Percentiles rank a stretch among this genome's conserved stretches.
Conservation (phyloP, 2,113 vertebrate species). For the Melierax canorus region DNA sequence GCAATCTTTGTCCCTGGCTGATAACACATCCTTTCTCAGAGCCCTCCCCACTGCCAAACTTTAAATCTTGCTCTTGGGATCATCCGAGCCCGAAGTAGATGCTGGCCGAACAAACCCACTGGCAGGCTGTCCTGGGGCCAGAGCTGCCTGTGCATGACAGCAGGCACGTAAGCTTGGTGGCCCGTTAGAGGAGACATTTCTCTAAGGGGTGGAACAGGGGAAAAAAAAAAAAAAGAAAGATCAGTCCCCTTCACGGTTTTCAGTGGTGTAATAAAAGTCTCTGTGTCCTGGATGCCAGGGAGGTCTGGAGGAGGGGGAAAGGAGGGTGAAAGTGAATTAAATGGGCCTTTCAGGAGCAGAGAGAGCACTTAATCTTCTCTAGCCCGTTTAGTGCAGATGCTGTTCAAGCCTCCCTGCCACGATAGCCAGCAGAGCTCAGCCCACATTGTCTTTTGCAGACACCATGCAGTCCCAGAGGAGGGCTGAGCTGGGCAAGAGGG, state of each 20-base stretch:
- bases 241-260: conserved; percentile 2
- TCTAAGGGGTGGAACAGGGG: not conserved
- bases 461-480: not conserved
- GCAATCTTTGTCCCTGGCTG: not conserved
- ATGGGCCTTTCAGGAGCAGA: conserved; percentile 42
- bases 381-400: not conserved
- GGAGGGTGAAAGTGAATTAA: conserved; percentile 42
- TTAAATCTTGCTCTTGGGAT: not conserved
- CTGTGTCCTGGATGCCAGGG: conserved; percentile 49
- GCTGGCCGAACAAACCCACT: not conserved
- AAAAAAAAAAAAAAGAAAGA: not conserved
- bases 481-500: not conserved
- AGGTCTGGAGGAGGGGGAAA: conserved; percentile 1
- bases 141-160: not conserved
- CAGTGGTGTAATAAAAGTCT: conserved; percentile 26
- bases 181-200: not conserved
- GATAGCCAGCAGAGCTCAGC: not conserved
- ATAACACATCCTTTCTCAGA: not conserved
- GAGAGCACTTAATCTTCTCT: conserved; percentile 34
- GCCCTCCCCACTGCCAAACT: not conserved
- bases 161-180: not conserved
- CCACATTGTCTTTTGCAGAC: not conserved
- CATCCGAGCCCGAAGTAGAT: not conserved
- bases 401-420: not conserved
- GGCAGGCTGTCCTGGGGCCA: not conserved